Evolutionary conservation across 1,140 invertebrate genomes (phyloP), one percentile per base, ranked within the genome.

Genomic region (Aphelinus atriplicis): DNA sequence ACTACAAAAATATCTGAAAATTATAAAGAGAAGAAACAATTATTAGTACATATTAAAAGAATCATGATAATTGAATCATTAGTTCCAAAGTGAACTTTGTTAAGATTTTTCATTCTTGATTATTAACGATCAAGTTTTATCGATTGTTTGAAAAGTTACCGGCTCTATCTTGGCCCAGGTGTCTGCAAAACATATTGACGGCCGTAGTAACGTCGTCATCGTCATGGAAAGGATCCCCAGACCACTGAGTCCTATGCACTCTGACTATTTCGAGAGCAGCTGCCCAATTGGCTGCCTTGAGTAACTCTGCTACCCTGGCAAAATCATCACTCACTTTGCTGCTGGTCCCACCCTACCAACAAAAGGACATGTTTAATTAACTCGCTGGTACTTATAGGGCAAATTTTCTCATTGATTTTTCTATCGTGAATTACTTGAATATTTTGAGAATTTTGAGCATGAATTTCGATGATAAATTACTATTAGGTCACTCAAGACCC

Each of bases 181-280:
- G 90, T 79, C 89, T 90, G 80, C 93, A 94, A 82, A 93, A 94
- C 77, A 94, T 90, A 85, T 91, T 92, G 57, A 94, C 87, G 67
- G 93, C 90, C 7, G 90, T 90, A n/a, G 91, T 89, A 7, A 94
- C 88, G 75, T 94, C 90, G 9, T 90, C 89, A 46, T 88, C 86
- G 71, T 90, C 90, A 57, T 87, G 85, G 57, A 90, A 90, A n/a
- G 88, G 85, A 72, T 93, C 92, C 71, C 87, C 89, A 1, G 89
- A 88, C 89, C 92, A 93, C 60, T 90, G 88, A 7, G 89, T 89
- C 63, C 90, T 90, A 82, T 91, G 90, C 55, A 90, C 85, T 80
- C 92, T 90, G 1, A 92, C 88, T 73, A 91, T 91, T 77, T 91
- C 90, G 3, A 94, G 85, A 43, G 92, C 92, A 7, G 90, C 90